A percentile compares a stretch with the other conserved stretches of the same genome.
Conservation (phyloP, 2,113 vertebrate species). For the Paratilapia polleni region DNA sequence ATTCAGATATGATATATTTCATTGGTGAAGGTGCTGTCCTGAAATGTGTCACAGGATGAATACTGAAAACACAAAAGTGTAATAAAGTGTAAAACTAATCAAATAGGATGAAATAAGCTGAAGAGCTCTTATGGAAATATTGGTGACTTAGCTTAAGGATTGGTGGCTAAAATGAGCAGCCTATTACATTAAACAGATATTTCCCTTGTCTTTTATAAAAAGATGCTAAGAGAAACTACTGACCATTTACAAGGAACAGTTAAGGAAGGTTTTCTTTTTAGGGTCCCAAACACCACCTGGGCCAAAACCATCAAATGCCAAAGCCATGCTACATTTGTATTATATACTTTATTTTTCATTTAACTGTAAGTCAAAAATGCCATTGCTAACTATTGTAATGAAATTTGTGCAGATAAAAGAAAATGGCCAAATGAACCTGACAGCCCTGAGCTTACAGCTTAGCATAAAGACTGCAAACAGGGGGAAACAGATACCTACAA, state of each 20-base stretch:
- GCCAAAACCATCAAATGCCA: not conserved
- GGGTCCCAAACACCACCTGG: not conserved
- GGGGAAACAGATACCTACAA: not conserved
- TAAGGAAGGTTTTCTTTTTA: rapidly evolving
- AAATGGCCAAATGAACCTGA: not conserved
- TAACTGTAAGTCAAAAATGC: not conserved
- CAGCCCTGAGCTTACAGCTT: no score
- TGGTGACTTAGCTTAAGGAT: not conserved
- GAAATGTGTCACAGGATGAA: not conserved
- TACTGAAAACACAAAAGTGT: not conserved
- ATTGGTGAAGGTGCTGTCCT: not conserved
- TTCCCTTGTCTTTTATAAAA: not conserved
- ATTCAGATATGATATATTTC: not conserved
- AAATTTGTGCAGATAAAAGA: not conserved
- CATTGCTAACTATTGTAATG: no score
- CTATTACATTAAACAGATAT: not conserved
- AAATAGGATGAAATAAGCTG: not conserved
- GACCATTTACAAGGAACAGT: not conserved
- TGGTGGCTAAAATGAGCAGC: not conserved
- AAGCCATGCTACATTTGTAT: not conserved
- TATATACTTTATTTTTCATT: not conserved
- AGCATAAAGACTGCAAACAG: no score
- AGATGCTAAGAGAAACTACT: not conserved
- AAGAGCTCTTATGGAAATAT: not conserved
- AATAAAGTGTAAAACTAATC: not conserved